Base-by-base conservation (phyloP, 2,888 invertebrate species). In the Drosophila prolongata region DNA sequence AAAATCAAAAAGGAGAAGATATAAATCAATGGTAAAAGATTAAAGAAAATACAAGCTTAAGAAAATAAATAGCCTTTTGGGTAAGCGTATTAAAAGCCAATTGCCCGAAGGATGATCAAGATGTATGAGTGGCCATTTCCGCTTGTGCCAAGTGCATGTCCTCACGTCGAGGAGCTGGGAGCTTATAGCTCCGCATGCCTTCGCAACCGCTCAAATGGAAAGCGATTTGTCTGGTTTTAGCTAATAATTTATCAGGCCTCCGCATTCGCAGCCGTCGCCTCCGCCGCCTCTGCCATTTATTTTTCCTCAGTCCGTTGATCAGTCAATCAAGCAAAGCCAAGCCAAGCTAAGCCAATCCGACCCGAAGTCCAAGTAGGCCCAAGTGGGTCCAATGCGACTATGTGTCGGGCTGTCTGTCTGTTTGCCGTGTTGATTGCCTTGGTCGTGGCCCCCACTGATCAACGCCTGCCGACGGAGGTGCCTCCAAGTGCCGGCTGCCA, bases 211-310 rank as follows among this genome's bases (percentile, higher is more conserved):
- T 47, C 89, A 90, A 90, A 91, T 91, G 90, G 90, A 91, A 91
- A 91, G 90, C 90, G 89, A 91, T 91, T 91, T 90, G 90, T 90
- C 90, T 89, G 87, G 81, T 83, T 89, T 90, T 78, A 76, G 80
- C 86, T 77, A 85, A 90, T 88, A 89, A 88, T 89, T 89, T 89
- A 84, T 76, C 79, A 75, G 70, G 76, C 75, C 75, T 58, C 75
- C 75, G 71, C 72, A 72, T 65, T 72, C 65, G 65, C 57, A 65
- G 40, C 66, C 65, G 54, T 38, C 47, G 60, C 44, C 44, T 47
- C 37, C 60, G 56, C 61, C 66, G 37, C 66, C 56, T 30, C 19
- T 61, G 44, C 16, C 65, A 60, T 42, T 46, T 62, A 49, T 49
- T 62, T 54, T 60, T 34, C 40, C 52, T 43, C 57, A 61, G 76